Conservation (phyloP, 2,797 vertebrate genomes). For the Hydrolagus colliei region DNA sequence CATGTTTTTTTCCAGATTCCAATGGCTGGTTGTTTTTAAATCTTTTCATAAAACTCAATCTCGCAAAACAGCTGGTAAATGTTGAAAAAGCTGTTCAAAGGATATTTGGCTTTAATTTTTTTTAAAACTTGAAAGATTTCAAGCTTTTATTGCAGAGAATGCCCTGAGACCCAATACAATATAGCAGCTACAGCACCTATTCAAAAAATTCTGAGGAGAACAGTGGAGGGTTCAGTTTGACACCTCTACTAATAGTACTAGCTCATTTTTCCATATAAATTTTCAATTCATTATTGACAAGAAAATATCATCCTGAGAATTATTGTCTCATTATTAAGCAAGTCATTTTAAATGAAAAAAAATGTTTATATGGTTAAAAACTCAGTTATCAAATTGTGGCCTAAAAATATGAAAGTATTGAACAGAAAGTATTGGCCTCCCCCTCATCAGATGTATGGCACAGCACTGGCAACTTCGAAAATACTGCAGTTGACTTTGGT, state of each 20-base stretch:
- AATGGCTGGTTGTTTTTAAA: not conserved
- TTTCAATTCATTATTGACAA: not conserved
- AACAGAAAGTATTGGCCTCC: constrained; percentile 11
- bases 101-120: no score
- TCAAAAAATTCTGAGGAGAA: not conserved
- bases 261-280: not conserved
- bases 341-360: not conserved
- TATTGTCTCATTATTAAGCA: not conserved
- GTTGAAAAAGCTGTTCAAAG: no score
- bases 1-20: not conserved
- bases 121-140: no score
- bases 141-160: no score
- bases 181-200: not conserved
- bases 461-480: not conserved
- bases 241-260: not conserved
- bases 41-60: not conserved
- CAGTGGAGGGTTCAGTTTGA: not conserved
- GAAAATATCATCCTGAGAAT: no score
- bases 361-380: constrained; percentile 9
- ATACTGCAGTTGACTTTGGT: not conserved
- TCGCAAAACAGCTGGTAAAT: no score
- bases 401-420: not conserved
- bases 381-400: not conserved
- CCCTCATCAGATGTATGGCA: not conserved
- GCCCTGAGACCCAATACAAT: no score